Percentiles rank a stretch among this genome's conserved stretches.
Evolutionary conservation across 2,888 invertebrate species (phyloP).

Genomic region (Plebejus anna): DNA sequence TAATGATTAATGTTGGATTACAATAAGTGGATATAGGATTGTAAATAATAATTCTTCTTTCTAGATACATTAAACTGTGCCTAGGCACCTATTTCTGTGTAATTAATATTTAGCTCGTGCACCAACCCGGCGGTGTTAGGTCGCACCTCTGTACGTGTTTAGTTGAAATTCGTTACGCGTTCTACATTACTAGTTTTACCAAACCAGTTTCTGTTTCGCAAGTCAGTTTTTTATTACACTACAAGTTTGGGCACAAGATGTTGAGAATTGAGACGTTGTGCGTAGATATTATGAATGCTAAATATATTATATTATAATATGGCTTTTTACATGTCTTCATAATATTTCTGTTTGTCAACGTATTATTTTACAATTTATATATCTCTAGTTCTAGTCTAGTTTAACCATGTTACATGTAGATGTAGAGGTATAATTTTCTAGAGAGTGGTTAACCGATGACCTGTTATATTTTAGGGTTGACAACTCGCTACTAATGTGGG

Average conservation of each 20-base stretch:
- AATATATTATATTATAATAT: neutral
- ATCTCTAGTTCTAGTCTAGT: neutral
- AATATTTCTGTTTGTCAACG: too few species aligned
- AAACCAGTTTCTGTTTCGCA: slow-evolving; percentile 42
- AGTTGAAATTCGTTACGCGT: slow-evolving; percentile 52
- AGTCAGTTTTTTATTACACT: slow-evolving; percentile 38
- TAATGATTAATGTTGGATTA: too few species aligned
- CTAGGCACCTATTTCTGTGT: neutral
- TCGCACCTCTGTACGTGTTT: slow-evolving; percentile 41
- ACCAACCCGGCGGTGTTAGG: neutral
- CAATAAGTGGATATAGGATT: neutral
- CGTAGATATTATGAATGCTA: neutral
- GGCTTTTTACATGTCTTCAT: neutral
- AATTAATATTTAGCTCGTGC: slow-evolving; percentile 1
- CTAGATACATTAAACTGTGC: neutral
- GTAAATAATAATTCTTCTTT: neutral
- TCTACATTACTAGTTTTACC: slow-evolving; percentile 48
- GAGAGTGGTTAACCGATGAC: neutral
- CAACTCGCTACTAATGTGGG: neutral
- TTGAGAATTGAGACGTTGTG: neutral
- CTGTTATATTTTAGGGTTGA: neutral
- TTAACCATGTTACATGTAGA: neutral
- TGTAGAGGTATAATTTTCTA: neutral
- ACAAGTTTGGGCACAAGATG: slow-evolving; percentile 19
- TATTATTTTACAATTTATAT: too few species aligned